Conservation (phyloP, 2,797 vertebrate genomes). For the Scomberomorus guttatus region DNA sequence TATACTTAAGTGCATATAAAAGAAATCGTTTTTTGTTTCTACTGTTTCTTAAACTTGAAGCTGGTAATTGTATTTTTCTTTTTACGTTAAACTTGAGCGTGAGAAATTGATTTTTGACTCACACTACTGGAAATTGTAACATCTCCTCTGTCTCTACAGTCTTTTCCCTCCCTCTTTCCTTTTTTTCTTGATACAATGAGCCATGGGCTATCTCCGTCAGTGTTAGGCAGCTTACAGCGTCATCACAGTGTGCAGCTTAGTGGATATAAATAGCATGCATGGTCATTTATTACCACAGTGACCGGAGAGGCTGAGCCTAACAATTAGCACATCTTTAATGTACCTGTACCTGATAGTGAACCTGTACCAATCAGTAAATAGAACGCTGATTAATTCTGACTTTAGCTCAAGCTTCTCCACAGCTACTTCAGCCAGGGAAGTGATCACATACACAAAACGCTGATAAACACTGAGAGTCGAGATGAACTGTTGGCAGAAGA, state of each 20-base stretch:
- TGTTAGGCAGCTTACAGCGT: conserved; percentile 82
- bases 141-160: not conserved
- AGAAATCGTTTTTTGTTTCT: not conserved
- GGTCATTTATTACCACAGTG: conserved; percentile 81
- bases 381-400: conserved; percentile 34
- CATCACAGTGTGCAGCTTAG: conserved; percentile 80
- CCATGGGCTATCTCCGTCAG: conserved; percentile 57
- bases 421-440: not conserved
- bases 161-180: not conserved
- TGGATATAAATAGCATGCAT: conserved; percentile 85
- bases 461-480: not conserved
- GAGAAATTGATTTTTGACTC: conserved; percentile 26
- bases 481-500: not conserved
- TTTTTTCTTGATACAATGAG: conserved; percentile 48
- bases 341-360: conserved; percentile 52
- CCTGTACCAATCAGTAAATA: conserved; percentile 19
- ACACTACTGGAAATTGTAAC: not conserved
- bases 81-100: not conserved
- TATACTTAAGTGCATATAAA: not conserved
- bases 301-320: conserved; percentile 55
- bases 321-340: conserved; percentile 57
- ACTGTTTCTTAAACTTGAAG: not conserved
- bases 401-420: not conserved
- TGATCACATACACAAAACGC: not conserved
- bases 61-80: not conserved